Base-by-base conservation (phyloP, 1,140 invertebrate species). In the Pseudobourletiella spinata region DNA sequence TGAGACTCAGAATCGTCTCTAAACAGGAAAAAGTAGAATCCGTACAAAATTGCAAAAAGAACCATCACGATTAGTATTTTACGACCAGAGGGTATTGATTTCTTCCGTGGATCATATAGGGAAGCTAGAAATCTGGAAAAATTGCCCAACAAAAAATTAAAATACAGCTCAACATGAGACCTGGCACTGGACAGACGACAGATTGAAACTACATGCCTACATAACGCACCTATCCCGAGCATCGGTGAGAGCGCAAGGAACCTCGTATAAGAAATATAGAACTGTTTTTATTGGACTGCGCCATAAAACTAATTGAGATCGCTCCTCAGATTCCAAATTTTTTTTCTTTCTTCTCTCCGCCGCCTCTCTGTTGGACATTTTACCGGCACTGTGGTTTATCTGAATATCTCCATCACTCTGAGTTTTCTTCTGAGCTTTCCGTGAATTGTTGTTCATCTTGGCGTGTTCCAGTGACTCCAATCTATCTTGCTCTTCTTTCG, bases 181-280 rank as follows among this genome's bases (percentile, higher is more conserved):
- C n/a, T n/a, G n/a, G n/a, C n/a, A n/a, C n/a, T n/a, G n/a, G n/a
- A n/a, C n/a, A n/a, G n/a, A n/a, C n/a, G n/a, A n/a, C n/a, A n/a
- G n/a, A n/a, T n/a, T n/a, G n/a, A n/a, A n/a, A n/a, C n/a, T n/a
- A n/a, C n/a, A n/a, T n/a, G n/a, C n/a, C n/a, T n/a, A n/a, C n/a
- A 59, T 8, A 46, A 46, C 24, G 59, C 48, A 68, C 66, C 66
- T 64, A 48, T 64, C 54, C n/a, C 44, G 39, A 14, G 56, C 62
- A 57, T 69, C 68, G 14, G 24, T 28, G 22, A 69, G 30, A 15
- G 64, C 64, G 28, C 68, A 66, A 18, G 68, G 68, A 43, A 87
- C 75, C 82, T 95, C 91, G 68, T 81, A 80, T 69, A 84, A 72
- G 78, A 89, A 93, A 78, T 91, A 95, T 72, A 88, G 84, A 35